Base-by-base conservation (phyloP, 2,888 invertebrate genomes). In the Odontocolon sp. region DNA sequence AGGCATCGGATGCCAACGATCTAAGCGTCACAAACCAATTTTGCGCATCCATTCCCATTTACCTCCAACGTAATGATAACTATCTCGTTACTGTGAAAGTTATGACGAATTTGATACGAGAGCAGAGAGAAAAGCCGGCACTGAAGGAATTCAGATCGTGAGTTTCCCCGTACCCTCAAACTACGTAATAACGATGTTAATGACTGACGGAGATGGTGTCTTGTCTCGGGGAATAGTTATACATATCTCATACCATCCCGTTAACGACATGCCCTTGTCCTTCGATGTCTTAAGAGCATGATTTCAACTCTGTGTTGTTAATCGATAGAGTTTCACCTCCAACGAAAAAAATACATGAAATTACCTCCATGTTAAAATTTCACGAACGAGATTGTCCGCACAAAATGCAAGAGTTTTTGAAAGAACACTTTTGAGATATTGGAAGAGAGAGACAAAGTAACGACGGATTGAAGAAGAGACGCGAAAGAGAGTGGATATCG, bases 71-170 rank as follows among this genome's bases (percentile, higher is more conserved):
- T 87, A 85, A 87, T 86, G 85, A 87, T 86, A 85, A 87, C 85
- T 85, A 85, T 88, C 87, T 86, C 84, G 85, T 88, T 86, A 87
- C 83, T 28, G 50, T 54, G 63, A 72, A 82, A 86, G 82, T 85
- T 85, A 86, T 81, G 85, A 86, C 80, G 85, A 82, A 83, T 86
- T n/a, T 85, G 85, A 84, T 82, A 82, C 78, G 78, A 78, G 63
- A 57, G 26, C 26, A 18, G 78, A 78, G 63, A 57, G 26, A 18
- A 18, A 21, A 31, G 38, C 8, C 3, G 28, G 31, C 38, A 36
- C 38, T 36, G 18, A 45, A 36, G 52, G 16, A 11, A 52, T 40
- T 40, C 57, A 28, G 40, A 50, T 61, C 40, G 54, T 40, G 50
- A 56, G 23, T 52, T 59, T 45, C n/a, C 14, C 45, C 36, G 52